phyloP scores from a whole-genome alignment of 2,113 vertebrate genomes.

The Megaceryle maxima region DNA sequence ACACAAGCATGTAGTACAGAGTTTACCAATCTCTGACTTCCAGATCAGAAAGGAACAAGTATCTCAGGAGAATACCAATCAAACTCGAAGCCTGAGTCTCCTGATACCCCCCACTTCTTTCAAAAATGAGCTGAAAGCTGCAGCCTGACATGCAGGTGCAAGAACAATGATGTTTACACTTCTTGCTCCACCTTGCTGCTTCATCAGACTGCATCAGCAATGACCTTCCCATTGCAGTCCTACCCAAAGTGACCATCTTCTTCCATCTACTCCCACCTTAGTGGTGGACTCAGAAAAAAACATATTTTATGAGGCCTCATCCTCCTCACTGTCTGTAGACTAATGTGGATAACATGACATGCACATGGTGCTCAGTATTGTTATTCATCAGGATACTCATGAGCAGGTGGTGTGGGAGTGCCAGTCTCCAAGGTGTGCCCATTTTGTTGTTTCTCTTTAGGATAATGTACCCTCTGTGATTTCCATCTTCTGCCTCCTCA shows the following conservation, averaged over 20 bases:
- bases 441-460: background rate
- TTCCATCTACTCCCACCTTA: background rate
- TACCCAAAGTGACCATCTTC: background rate
- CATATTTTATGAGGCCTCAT: background rate
- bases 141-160: background rate
- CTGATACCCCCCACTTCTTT: background rate
- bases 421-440: rapidly evolving
- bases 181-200: background rate
- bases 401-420: background rate
- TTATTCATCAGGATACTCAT: background rate
- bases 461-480: background rate
- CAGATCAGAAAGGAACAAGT: background rate
- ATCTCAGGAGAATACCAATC: background rate
- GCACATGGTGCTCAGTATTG: background rate
- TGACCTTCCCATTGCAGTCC: background rate
- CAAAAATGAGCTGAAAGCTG: background rate
- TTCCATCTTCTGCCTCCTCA: background rate
- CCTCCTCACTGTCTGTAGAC: background rate
- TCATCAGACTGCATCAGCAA: background rate
- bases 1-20: background rate
- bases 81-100: background rate
- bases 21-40: background rate
- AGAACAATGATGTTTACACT: background rate
- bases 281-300: background rate
- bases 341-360: background rate